A percentile compares a stretch with the other conserved stretches of the same genome.
Conservation (phyloP, 2,113 vertebrate genomes). For the Grus americana region DNA sequence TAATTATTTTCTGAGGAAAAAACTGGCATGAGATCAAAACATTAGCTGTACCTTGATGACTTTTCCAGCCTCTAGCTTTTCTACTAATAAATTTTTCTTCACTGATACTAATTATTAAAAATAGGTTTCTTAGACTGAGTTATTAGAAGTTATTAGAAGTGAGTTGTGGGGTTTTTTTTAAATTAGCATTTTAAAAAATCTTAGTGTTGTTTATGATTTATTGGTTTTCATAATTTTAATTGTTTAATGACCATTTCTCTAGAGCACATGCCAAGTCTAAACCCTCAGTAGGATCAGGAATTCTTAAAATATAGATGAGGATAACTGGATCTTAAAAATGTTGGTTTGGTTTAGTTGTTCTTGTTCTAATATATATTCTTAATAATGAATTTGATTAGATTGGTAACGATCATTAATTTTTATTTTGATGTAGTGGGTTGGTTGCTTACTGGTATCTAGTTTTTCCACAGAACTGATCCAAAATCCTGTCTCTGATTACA, state of each 20-base stretch:
- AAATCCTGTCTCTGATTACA: constrained; percentile 60
- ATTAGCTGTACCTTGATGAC: background rate
- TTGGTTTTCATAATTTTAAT: background rate
- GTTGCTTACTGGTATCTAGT: background rate
- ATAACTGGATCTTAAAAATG: background rate
- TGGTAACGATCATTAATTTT: constrained; percentile 9
- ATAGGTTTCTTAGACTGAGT: background rate
- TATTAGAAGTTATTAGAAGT: background rate
- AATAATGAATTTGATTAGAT: background rate
- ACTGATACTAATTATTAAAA: background rate
- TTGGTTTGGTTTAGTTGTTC: background rate
- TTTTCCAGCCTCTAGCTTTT: background rate
- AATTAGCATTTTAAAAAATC: background rate
- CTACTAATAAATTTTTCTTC: background rate
- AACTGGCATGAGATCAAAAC: background rate
- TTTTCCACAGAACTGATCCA: constrained; percentile 46
- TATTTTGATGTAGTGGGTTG: constrained; percentile 17
- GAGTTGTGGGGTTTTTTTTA: background rate
- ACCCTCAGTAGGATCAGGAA: background rate
- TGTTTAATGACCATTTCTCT: background rate
- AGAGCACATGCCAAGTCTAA: background rate
- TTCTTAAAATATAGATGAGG: background rate
- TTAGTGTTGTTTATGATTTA: background rate
- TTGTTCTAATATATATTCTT: background rate
- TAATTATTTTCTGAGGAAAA: background rate